Evolutionary conservation across 2,113 vertebrate genomes (phyloP), one percentile per base, ranked within the genome.

Genomic region (Leptobrachium ailaonicum): DNA sequence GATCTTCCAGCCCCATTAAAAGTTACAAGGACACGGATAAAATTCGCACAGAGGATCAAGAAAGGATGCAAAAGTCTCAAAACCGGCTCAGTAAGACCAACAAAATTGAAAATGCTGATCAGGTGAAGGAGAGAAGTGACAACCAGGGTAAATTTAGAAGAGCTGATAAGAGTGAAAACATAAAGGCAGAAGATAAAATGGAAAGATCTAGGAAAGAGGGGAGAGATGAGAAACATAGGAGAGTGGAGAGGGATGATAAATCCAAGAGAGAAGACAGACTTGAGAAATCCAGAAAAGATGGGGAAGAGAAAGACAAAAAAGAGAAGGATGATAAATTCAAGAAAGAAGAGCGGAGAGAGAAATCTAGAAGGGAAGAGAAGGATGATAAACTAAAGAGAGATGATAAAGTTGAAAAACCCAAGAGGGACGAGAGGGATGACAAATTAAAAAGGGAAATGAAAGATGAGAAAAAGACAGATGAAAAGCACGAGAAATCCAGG

Each of bases 1-100:
- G 76, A 14, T 91, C 94, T 81, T 81, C 86, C 0, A 95, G 95
- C 85, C 95, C 95, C 1, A 93, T 85, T 9, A 92, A 92, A 85
- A 85, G 82, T 78, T 86, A 87, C 0, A 64, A 87, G 79, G 88
- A 83, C 79, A 11, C 14, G 42, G 89, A 85, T 53, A 77, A 0
- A 0, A 83, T 74, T n/a, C 84, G 50, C 58, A 89, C 86, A 14
- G 68, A 73, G 7, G 68, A 60, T 44, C 56, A 10, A 60, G 56
- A 60, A 11, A 71, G 20, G 70, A 8, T 50, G 1, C 66, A 53
- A 2, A 86, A 83, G 2, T 2, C 44, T 6, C 80, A 14, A 2
- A 77, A 73, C 0, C 41, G 2, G 70, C 66, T 82, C n/a, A 45
- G 50, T 13, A 2, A 70, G 1, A 42, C 44, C 9, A 68, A 47